Base-by-base conservation (phyloP, 1,140 invertebrate species). In the Megalonaias nervosa region DNA sequence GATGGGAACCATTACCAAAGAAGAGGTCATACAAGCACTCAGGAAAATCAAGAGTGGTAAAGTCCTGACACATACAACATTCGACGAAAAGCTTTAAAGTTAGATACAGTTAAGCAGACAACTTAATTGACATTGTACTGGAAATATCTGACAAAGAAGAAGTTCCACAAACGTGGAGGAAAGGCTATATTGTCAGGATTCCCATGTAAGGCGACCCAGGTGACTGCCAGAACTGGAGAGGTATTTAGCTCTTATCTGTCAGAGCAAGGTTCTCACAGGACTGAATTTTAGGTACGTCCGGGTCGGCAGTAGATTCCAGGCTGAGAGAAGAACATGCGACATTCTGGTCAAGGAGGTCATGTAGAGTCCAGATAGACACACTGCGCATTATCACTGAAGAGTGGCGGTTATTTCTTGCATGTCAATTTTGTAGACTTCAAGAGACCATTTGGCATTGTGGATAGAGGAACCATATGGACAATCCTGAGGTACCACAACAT, bases 131-230 rank as follows among this genome's bases (percentile, higher is more conserved):
- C n/a, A 2, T 70, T 38, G 2, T 4, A 5, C 21, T 67, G 2
- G 48, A 56, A 26, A n/a, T 72, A 16, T 72, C 58, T 57, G n/a
- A 21, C 21, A 26, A 23, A 21, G 60, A 72, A 72, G 14, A 26
- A 9, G 17, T 81, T 21, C 74, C 74, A 58, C 19, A 71, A 68
- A 74, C 78, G 23, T 84, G 75, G 82, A 74, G 70, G 21, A 61
- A 75, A 57, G 73, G 82, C 16, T 59, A 71, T 31, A 16, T 83
- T n/a, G 73, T 83, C 21, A 84, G 79, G 69, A 55, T 81, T 26
- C 72, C 75, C 21, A 84, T 81, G 73, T 84, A 84, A 75, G 75
- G 82, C 21, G 79, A 84, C 78, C 74, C 79, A 26, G 70, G 61
- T 48, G 66, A 84, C 55, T 80, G 80, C 38, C 38, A 55, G 38